Base-by-base conservation (phyloP, 2,797 vertebrate genomes). In the Urophycis tenuis region DNA sequence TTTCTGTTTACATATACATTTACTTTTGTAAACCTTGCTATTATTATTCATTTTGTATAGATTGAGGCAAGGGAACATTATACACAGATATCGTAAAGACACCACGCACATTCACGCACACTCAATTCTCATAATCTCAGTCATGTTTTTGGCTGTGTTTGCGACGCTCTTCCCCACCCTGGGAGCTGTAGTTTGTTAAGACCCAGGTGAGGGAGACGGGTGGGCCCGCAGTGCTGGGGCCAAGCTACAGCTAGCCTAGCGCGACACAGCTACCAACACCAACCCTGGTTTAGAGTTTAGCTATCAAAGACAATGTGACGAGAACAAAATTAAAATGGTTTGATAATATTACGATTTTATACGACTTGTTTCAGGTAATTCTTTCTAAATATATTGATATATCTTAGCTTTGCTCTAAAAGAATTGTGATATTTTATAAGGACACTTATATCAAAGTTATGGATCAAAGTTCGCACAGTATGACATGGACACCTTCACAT, bases 401-500 rank as follows among this genome's bases (percentile, higher is more conserved):
- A 94, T 91, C 87, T 93, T 92, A 93, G 94, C 95, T 96, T 98
- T 97, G 95, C 92, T 95, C 94, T 94, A 93, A 60, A 93, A 90
- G 67, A 45, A 89, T 94, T 95, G 95, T 96, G 93, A 94, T 95
- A 93, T 96, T 98, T 97, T 96, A 94, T 96, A 96, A 94, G 87
- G 89, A 92, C 90, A 91, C 89, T 91, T 90, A 89, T 89, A 91
- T 87, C 82, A 88, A 89, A 90, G 85, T 90, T 89, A 91, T 90
- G 92, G 91, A 94, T 88, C 89, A 89, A 91, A 90, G 92, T 90
- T 91, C 86, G 82, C 91, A 92, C 91, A 92, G 90, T 89, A 89
- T 86, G 87, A 91, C 87, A 87, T 80, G 86, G 88, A 90, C 82
- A 91, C 84, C 88, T 87, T 86, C 87, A 95, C 92, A 93, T 91